phyloP scores from a whole-genome alignment of 1,140 invertebrate species.

The Oedothorax gibbosus region DNA sequence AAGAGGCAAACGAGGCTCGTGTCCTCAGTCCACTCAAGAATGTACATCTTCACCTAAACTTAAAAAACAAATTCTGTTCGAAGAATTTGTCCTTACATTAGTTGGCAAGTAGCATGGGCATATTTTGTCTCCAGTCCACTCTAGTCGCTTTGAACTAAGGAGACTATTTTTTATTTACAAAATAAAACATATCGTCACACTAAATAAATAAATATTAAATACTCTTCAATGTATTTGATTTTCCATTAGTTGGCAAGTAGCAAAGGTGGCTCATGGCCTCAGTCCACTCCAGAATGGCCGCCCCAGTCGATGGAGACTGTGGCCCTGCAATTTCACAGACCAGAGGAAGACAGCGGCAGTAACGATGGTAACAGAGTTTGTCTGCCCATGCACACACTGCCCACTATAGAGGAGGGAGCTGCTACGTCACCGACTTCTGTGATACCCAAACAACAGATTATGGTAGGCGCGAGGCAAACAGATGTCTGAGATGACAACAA shows the following conservation, averaged over 20 bases:
- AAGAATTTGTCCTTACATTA: too few relatives aligned
- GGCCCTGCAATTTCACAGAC: slow-evolving; percentile 38
- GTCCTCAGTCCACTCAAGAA: not conserved
- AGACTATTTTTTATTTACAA: not conserved
- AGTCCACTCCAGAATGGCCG: slow-evolving; percentile 13
- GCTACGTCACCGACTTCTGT: slow-evolving; percentile 29
- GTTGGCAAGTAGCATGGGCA: too few relatives aligned
- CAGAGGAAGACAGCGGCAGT: slow-evolving; percentile 34
- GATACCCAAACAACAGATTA: slow-evolving; percentile 44
- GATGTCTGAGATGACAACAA: slow-evolving; percentile 29
- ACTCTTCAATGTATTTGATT: not conserved
- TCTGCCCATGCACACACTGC: slow-evolving; percentile 40
- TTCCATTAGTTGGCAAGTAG: not conserved
- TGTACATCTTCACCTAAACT: too few relatives aligned
- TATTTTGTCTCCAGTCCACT: too few relatives aligned
- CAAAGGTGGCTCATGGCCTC: slow-evolving; percentile 14
- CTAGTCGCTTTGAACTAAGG: not conserved
- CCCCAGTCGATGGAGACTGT: slow-evolving; percentile 36
- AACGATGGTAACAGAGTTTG: not conserved
- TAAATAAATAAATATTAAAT: not conserved
- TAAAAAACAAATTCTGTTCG: too few relatives aligned
- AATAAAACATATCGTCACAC: not conserved
- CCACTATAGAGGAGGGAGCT: slow-evolving; percentile 41
- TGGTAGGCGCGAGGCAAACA: slow-evolving; percentile 29
- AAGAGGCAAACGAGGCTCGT: not conserved